phyloP scores from a whole-genome alignment of 1,140 invertebrate species.

The Drosophila oshimai region DNA sequence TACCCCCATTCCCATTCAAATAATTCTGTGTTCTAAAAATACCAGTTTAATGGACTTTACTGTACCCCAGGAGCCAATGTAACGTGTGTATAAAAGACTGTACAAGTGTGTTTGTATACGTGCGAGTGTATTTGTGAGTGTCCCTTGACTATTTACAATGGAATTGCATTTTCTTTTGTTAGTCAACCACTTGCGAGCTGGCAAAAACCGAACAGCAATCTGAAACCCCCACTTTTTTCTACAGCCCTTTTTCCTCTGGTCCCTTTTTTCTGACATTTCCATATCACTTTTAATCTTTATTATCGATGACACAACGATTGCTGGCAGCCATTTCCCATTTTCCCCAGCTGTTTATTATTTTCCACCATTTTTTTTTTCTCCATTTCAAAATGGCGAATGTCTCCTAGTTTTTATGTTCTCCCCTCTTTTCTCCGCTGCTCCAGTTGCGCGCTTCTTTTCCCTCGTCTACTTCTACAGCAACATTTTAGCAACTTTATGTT shows the following conservation, averaged over 20 bases:
- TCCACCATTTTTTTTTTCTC: background rate
- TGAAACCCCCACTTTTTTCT: background rate
- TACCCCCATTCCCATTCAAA: too few species aligned
- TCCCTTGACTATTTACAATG: constrained; percentile 76
- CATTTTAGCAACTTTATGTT: constrained; percentile 71
- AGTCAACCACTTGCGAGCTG: constrained; percentile 37
- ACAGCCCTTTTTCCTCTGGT: background rate
- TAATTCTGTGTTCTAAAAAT: background rate
- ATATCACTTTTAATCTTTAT: constrained; percentile 66
- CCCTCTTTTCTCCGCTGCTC: background rate
- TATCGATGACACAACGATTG: constrained; percentile 76
- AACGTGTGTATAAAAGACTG: constrained; percentile 15
- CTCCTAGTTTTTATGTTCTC: constrained; percentile 1
- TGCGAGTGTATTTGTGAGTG: constrained; percentile 12
- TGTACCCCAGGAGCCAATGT: constrained; percentile 9
- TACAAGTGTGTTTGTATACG: background rate
- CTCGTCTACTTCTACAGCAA: background rate
- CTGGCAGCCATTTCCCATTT: constrained; percentile 54
- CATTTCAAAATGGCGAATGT: constrained; percentile 57
- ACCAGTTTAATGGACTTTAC: background rate
- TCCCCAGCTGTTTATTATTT: constrained; percentile 26
- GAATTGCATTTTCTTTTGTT: constrained; percentile 74
- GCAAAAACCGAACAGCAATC: constrained; percentile 29
- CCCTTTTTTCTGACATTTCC: constrained; percentile 13
- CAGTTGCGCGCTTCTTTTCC: background rate